These are phyloP conservation scores for Gibbula magus DNA, from an alignment of 2,888 invertebrate species.

Conservation along the genomic window DNA sequence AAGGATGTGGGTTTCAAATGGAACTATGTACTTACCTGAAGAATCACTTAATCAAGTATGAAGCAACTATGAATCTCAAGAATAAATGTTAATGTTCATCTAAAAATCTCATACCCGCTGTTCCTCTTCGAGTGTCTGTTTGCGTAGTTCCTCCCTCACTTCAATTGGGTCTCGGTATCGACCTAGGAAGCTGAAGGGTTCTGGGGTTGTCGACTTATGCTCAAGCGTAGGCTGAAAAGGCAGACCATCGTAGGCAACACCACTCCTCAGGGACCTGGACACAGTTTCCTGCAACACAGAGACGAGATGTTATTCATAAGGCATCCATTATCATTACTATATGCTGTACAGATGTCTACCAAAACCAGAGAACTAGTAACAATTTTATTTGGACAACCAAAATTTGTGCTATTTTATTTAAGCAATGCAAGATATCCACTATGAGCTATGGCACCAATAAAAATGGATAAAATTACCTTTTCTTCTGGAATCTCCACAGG, in stretches of 20 bases:
- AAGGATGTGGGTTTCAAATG: too few relatives aligned
- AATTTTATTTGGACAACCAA: too few relatives aligned
- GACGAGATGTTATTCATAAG: neutral
- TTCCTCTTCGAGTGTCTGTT: slow-evolving; percentile 74
- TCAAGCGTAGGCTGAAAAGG: slow-evolving; percentile 67
- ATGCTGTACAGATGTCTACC: too few relatives aligned
- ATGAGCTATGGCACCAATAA: too few relatives aligned
- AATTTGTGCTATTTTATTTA: too few relatives aligned
- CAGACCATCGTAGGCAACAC: slow-evolving; percentile 64
- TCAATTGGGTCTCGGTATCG: slow-evolving; percentile 79
- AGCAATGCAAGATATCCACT: too few relatives aligned
- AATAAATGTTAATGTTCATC: neutral
- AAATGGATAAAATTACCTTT: too few relatives aligned
- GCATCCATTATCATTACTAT: too few relatives aligned
- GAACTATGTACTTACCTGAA: too few relatives aligned
- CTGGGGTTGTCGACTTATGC: slow-evolving; percentile 61
- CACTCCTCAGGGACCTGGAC: slow-evolving; percentile 37
- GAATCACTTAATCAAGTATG: neutral
- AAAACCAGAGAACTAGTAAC: too few relatives aligned
- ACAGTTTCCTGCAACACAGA: slow-evolving; percentile 25
- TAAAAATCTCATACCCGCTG: slow-evolving; percentile 54
- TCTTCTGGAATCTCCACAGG: slow-evolving; percentile 51
- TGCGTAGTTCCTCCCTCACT: slow-evolving; percentile 81
- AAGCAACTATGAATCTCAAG: neutral
- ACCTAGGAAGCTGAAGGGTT: slow-evolving; percentile 84